Evolutionary conservation across 2,797 vertebrate genomes (phyloP), one percentile per base, ranked within the genome.

Genomic region (Sarcophilus harrisii): DNA sequence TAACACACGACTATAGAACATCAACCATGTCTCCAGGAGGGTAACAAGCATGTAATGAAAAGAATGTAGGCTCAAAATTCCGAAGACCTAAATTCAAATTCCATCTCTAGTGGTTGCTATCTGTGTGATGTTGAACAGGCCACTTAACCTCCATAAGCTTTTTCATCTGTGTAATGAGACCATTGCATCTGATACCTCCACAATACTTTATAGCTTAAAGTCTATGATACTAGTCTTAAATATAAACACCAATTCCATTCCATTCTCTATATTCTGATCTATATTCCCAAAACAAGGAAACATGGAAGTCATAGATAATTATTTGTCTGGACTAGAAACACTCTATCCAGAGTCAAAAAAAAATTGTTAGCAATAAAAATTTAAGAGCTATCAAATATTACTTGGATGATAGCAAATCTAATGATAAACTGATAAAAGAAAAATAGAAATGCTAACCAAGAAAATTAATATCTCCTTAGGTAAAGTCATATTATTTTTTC

Each of bases 261-360:
- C 24, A 27, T 49, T 87, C 24, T 24, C 73, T 87, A 49, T 8
- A 87, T 87, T 87, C 38, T 49, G 38, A 45, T 87, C 73, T 24
- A 87, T 93, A 57, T 57, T 87, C 81, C 28, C 60, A 38, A 95
- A 95, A 58, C 1, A 90, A 91, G 16, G 91, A 96, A 10, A 45
- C 21, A 90, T 5, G 90, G 30, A 93, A 94, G 81, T 58, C n/a
- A 60, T 52, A 91, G 49, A 10, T 6, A 0, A 30, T 1, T 52
- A 55, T 49, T 95, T 66, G 54, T 90, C 92, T 66, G 62, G 45
- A 60, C 94, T 55, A 45, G 21, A 38, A 9, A 45, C 45, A 81
- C 21, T 73, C 32, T 27, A 87, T 87, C 24, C 73, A 87, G 73
- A 87, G 73, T 10, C 8, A 81, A 81, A 81, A 81, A 81, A 45